A percentile compares a stretch with the other conserved stretches of the same genome.
phyloP scores from a whole-genome alignment of 2,888 invertebrate genomes.

The Caenorhabditis macrosperma region DNA sequence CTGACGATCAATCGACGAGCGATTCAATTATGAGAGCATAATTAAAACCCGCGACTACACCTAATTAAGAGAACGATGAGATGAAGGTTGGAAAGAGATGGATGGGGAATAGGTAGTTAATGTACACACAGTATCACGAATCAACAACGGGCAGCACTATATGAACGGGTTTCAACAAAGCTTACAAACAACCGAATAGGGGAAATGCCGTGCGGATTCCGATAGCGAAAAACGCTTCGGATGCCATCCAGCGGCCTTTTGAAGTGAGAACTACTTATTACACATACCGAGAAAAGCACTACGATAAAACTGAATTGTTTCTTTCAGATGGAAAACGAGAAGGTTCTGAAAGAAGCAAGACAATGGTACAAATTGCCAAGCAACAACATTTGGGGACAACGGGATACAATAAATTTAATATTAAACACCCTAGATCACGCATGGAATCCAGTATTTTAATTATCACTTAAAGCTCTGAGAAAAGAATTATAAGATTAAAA shows the following conservation, averaged over 20 bases:
- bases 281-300: slow-evolving; percentile 10
- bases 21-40: slow-evolving; percentile 36
- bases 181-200: slow-evolving; percentile 48
- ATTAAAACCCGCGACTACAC: slow-evolving; percentile 37
- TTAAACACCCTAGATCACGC: slow-evolving; percentile 54
- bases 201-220: slow-evolving; percentile 12
- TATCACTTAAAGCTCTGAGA: slow-evolving; percentile 66
- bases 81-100: slow-evolving; percentile 2
- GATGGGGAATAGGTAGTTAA: slow-evolving; percentile 17
- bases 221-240: slow-evolving; percentile 1
- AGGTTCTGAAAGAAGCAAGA: slow-evolving; percentile 19
- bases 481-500: slow-evolving; percentile 45
- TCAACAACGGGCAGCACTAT: slow-evolving; percentile 56
- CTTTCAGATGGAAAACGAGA: not conserved
- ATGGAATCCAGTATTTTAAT: slow-evolving; percentile 48
- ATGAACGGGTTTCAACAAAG: slow-evolving; percentile 49
- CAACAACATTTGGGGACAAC: slow-evolving; percentile 30
- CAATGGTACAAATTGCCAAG: slow-evolving; percentile 50
- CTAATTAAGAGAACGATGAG: slow-evolving; percentile 1
- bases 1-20: slow-evolving; percentile 24
- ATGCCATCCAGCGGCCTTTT: slow-evolving; percentile 53
- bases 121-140: slow-evolving; percentile 53
- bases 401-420: slow-evolving; percentile 33
- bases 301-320: slow-evolving; percentile 36
- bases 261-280: slow-evolving; percentile 24